Evolutionary conservation across 1,140 invertebrate species (phyloP), one percentile per base, ranked within the genome.

Genomic region (Neodiprion fabricii): DNA sequence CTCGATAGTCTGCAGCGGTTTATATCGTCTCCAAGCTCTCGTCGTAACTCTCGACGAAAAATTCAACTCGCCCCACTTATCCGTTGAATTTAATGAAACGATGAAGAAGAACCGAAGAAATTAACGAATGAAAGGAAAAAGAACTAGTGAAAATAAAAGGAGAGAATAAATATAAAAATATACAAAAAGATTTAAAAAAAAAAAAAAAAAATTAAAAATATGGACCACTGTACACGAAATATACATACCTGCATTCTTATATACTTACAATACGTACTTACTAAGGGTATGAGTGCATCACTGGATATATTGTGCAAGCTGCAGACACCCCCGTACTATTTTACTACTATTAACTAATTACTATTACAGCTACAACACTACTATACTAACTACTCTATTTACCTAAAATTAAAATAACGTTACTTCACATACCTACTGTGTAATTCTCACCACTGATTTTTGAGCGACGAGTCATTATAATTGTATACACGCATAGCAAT

Each of bases 311-410:
- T 5, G 28, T 40, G 28, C 28, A 40, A 40, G 28, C 28, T 40
- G 28, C 28, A 40, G 28, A 61, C 53, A 61, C 53, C 3, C 3
- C 53, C 53, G 53, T 61, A 61, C 53, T 61, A 61, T 61, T 61
- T 61, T 61, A 61, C 53, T 61, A 61, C 53, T 61, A 61, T 61
- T 61, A 61, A 61, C 53, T 61, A 61, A 61, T 61, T 14, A 61
- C 53, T 61, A 61, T 61, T 61, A 61, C 53, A 14, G n/a, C 53
- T 61, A 9, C n/a, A 61, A 12, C n/a, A 61, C n/a, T 61, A 61
- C 53, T 61, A 61, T 61, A 40, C 28, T 40, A 40, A 40, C 28
- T 40, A 40, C 28, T 40, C 28, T 40, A 40, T 40, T 40, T 40
- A 40, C 28, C 28, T 40, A 40, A 1, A 40, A 40, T 40, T 40